These are phyloP conservation scores for Pachliopta kotzebuea DNA, from an alignment of 2,888 invertebrate genomes.

Conservation along the genomic window DNA sequence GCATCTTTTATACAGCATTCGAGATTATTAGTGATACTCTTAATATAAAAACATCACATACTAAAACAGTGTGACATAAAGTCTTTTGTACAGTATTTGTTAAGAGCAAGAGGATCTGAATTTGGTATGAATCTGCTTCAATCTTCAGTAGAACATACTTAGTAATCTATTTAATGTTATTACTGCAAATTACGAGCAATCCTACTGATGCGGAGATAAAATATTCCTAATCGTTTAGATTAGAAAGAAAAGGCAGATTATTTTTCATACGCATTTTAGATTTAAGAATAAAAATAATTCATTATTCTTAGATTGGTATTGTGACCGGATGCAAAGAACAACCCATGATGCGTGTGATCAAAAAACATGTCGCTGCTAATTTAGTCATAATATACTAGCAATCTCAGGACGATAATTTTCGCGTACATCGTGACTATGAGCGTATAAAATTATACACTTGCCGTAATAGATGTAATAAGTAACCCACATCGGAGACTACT, in stretches of 20 bases:
- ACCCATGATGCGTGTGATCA: too few species aligned
- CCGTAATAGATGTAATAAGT: conserved; percentile 53
- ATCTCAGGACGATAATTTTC: conserved; percentile 31
- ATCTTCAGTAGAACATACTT: too few species aligned
- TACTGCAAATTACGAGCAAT: neutral
- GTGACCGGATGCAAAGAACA: neutral
- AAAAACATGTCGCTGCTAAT: conserved; percentile 33
- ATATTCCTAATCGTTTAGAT: neutral
- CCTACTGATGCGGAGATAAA: too few species aligned
- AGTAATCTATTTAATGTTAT: neutral
- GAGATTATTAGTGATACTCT: too few species aligned
- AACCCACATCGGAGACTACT: conserved; percentile 47
- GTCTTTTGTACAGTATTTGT: too few species aligned
- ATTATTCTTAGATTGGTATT: neutral
- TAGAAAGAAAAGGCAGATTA: neutral
- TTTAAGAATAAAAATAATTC: neutral
- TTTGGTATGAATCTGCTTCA: too few species aligned
- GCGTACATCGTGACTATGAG: conserved; percentile 47
- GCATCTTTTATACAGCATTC: too few species aligned
- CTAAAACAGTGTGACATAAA: too few species aligned
- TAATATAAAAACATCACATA: too few species aligned
- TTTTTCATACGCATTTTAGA: neutral
- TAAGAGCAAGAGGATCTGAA: too few species aligned
- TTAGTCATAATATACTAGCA: conserved; percentile 29
- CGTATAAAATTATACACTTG: conserved; percentile 53